Percentiles rank a stretch among this genome's conserved stretches.
These are phyloP conservation scores for Catharus bicknelli DNA, from an alignment of 2,113 vertebrate genomes.

Conservation along the genomic window DNA sequence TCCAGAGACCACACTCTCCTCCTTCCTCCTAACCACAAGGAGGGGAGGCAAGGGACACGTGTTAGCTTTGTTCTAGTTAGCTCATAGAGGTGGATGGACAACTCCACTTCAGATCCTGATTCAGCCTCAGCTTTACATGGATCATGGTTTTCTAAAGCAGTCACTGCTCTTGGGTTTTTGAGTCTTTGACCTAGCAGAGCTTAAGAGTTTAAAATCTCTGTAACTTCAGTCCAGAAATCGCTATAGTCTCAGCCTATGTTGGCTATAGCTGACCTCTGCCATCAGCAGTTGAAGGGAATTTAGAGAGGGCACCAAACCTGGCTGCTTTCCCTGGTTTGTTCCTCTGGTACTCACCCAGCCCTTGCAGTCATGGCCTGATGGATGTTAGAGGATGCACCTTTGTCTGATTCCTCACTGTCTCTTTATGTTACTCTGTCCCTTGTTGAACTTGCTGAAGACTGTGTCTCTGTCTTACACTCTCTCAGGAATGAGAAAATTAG, in stretches of 20 bases:
- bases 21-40: background rate
- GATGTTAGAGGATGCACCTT: background rate
- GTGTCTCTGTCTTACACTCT: background rate
- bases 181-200: background rate
- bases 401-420: background rate
- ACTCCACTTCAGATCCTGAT: fast-evolving
- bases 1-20: background rate
- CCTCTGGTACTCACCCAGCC: background rate
- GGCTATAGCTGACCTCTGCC: background rate
- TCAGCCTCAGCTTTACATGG: background rate
- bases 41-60: background rate
- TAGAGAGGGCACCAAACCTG: background rate
- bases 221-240: background rate
- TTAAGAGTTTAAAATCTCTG: background rate
- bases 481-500: background rate
- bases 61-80: background rate
- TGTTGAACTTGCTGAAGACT: background rate
- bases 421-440: background rate
- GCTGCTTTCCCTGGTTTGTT: background rate
- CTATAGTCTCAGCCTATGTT: background rate
- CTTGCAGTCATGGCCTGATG: fast-evolving
- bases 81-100: background rate
- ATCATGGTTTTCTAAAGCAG: background rate
- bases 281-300: background rate
- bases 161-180: fast-evolving